A percentile compares a stretch with the other conserved stretches of the same genome.
Conservation (phyloP, 2,113 vertebrate genomes). For the Podocnemis expansa region DNA sequence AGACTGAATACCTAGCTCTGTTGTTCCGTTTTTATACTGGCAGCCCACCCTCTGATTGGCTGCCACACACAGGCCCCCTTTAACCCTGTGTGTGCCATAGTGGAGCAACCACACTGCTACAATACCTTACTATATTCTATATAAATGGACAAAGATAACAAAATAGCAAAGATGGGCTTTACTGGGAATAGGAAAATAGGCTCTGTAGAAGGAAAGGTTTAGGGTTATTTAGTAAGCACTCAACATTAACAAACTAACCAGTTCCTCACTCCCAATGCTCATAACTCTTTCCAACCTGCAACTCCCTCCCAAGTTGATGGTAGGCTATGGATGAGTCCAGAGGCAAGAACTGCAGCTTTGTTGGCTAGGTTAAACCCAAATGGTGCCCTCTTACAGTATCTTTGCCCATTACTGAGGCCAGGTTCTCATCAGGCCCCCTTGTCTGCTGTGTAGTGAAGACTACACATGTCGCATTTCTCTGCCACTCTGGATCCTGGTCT, state of each 20-base stretch:
- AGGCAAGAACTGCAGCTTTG: not conserved
- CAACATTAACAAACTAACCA: not conserved
- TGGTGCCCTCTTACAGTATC: not conserved
- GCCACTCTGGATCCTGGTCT: not conserved
- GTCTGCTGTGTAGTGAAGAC: not conserved
- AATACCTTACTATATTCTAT: too few relatives aligned
- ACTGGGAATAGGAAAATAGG: not conserved
- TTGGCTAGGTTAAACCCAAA: not conserved
- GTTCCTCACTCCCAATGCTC: not conserved
- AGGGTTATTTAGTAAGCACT: not conserved
- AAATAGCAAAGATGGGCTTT: too few relatives aligned
- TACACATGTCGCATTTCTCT: not conserved
- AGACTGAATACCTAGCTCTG: too few relatives aligned
- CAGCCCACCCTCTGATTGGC: too few relatives aligned
- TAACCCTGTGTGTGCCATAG: too few relatives aligned
- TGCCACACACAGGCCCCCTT: too few relatives aligned
- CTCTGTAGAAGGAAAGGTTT: not conserved
- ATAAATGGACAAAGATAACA: too few relatives aligned
- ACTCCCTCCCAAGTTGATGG: not conserved
- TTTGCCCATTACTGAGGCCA: not conserved
- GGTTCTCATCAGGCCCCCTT: not conserved
- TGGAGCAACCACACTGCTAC: too few relatives aligned
- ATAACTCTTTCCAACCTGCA: not conserved
- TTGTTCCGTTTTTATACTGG: too few relatives aligned
- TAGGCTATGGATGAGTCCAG: not conserved